Evolutionary conservation across 2,113 vertebrate genomes (phyloP).

Genomic region (Hypocryptadius cinnamomeus): DNA sequence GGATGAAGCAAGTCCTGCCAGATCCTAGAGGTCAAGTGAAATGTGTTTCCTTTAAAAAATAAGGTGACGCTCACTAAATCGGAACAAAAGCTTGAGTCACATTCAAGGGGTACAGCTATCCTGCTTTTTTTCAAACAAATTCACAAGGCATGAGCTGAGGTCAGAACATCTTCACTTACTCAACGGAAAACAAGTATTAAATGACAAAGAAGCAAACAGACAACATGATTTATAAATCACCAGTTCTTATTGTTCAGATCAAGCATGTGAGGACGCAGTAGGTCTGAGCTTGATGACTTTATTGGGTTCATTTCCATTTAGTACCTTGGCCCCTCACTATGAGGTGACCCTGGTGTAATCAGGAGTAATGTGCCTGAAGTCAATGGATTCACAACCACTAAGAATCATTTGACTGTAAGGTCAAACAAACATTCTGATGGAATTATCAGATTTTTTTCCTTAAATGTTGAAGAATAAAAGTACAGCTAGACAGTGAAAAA

Average conservation of each 20-base stretch:
- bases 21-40: slow-evolving; percentile 57
- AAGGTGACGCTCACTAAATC: not conserved
- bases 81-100: slow-evolving; percentile 40
- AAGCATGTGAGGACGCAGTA: not conserved
- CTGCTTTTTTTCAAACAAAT: slow-evolving; percentile 11
- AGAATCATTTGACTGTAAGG: not conserved
- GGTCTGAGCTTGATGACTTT: slow-evolving; percentile 33
- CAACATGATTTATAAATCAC: slow-evolving; percentile 31
- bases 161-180: slow-evolving; percentile 30
- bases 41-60: slow-evolving; percentile 65
- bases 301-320: slow-evolving; percentile 45
- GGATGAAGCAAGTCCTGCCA: slow-evolving; percentile 7
- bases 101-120: not conserved
- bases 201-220: slow-evolving; percentile 19
- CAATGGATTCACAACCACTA: slow-evolving; percentile 3
- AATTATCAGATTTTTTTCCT: not conserved
- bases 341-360: not conserved
- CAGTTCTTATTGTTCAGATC: slow-evolving; percentile 38
- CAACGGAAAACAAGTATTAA: not conserved
- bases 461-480: not conserved
- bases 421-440: not conserved
- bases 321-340: slow-evolving; percentile 8
- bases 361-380: slow-evolving; percentile 25
- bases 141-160: slow-evolving; percentile 1
- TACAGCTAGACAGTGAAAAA: not conserved